phyloP scores from a whole-genome alignment of 2,797 vertebrate species.

The Paguma larvata region DNA sequence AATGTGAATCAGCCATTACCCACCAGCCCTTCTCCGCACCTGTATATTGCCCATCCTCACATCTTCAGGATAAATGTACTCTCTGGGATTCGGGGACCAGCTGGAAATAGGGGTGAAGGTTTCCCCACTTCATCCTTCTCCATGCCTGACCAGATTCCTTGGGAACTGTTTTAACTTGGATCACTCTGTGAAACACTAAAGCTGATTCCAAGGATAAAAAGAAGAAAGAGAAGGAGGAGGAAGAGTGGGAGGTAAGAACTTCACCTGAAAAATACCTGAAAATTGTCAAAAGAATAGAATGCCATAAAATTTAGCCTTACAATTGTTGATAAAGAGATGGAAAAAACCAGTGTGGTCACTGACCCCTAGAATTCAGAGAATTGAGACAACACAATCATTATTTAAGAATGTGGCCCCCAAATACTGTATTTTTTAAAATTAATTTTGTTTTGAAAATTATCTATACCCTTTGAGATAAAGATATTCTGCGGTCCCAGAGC shows the following conservation, averaged over 20 bases:
- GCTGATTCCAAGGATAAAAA: not conserved
- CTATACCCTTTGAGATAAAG: constrained; percentile 34
- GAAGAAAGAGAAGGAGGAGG: not conserved
- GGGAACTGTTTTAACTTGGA: not conserved
- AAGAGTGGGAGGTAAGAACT: not conserved
- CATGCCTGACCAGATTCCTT: not conserved
- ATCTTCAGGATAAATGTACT: not conserved
- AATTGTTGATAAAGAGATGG: not conserved
- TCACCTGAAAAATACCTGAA: not conserved
- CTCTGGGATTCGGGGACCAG: not conserved
- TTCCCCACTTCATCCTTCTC: not conserved
- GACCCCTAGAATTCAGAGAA: not conserved
- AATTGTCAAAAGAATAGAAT: not conserved
- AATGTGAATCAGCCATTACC: not conserved
- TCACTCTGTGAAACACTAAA: constrained; percentile 3
- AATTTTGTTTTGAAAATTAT: not conserved
- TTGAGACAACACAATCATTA: not conserved
- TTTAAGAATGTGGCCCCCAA: not conserved
- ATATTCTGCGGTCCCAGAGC: not conserved
- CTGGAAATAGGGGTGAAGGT: not conserved
- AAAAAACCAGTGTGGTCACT: not conserved
- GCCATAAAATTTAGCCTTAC: not conserved
- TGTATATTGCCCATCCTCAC: not conserved
- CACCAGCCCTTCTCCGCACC: not conserved
- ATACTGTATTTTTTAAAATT: not conserved